These are phyloP conservation scores for Acyrthosiphon pisum DNA, from an alignment of 1,140 invertebrate genomes.

Conservation along the genomic window DNA sequence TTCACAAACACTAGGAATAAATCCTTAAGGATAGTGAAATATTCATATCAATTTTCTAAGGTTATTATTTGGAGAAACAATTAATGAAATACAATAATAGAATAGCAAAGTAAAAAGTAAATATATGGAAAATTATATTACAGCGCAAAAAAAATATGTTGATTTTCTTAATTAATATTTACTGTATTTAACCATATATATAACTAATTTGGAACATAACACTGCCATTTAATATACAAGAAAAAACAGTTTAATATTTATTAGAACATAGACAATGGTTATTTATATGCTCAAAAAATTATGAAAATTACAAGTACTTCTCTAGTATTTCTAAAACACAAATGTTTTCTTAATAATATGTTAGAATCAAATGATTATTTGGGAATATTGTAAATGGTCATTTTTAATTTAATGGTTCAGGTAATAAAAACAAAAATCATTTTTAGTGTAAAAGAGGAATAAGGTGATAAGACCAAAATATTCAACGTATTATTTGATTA, in stretches of 20 bases:
- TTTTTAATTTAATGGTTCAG: neutral
- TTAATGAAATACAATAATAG: neutral
- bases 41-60: neutral
- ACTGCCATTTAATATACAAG: neutral
- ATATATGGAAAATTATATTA: neutral
- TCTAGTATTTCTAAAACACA: neutral
- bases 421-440: neutral
- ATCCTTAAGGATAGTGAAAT: neutral
- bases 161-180: slow-evolving; percentile 1
- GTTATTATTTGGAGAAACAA: neutral
- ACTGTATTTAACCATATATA: neutral
- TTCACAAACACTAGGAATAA: neutral
- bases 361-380: neutral
- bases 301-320: too few species aligned
- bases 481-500: neutral
- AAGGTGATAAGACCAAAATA: neutral
- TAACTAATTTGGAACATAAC: neutral
- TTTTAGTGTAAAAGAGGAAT: neutral
- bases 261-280: neutral
- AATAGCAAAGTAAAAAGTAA: neutral
- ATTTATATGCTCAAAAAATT: too few species aligned
- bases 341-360: neutral
- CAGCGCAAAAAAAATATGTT: neutral
- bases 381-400: neutral
- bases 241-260: neutral